These are phyloP conservation scores for Chromobotia macracanthus DNA, from an alignment of 2,797 vertebrate species.

Conservation along the genomic window DNA sequence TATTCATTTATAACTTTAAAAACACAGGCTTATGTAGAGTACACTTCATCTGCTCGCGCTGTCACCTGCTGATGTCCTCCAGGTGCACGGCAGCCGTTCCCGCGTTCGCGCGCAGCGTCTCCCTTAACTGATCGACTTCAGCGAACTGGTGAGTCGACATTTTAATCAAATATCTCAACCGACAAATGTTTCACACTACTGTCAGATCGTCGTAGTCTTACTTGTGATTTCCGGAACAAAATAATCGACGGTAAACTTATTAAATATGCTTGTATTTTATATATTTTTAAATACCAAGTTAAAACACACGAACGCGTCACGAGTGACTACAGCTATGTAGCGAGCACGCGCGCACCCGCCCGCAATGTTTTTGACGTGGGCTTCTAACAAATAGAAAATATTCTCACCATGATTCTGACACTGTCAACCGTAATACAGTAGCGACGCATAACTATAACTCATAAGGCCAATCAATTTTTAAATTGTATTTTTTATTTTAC, in stretches of 20 bases:
- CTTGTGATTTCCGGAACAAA: neutral
- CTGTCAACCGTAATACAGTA: too few species aligned
- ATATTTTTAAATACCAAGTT: too few species aligned
- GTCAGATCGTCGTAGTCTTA: neutral
- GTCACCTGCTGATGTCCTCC: constrained; percentile 15
- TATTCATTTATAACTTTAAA: neutral
- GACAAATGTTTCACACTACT: neutral
- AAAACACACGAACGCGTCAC: too few species aligned
- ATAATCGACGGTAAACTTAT: neutral
- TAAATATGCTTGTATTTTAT: neutral
- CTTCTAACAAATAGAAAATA: too few species aligned
- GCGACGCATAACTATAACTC: too few species aligned
- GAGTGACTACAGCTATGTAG: too few species aligned
- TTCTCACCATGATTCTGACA: too few species aligned
- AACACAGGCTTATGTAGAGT: neutral
- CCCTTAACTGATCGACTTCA: constrained; percentile 44
- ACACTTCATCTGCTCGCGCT: neutral
- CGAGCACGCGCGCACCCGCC: too few species aligned
- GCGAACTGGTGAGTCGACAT: constrained; percentile 45
- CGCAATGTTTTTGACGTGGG: too few species aligned
- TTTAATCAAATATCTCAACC: neutral
- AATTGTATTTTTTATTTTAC: too few species aligned
- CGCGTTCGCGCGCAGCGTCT: constrained; percentile 30
- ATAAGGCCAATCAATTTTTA: too few species aligned
- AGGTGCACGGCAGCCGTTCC: neutral